Evolutionary conservation across 2,113 vertebrate species (phyloP), one percentile per base, ranked within the genome.

Genomic region (Heterotis niloticus): DNA sequence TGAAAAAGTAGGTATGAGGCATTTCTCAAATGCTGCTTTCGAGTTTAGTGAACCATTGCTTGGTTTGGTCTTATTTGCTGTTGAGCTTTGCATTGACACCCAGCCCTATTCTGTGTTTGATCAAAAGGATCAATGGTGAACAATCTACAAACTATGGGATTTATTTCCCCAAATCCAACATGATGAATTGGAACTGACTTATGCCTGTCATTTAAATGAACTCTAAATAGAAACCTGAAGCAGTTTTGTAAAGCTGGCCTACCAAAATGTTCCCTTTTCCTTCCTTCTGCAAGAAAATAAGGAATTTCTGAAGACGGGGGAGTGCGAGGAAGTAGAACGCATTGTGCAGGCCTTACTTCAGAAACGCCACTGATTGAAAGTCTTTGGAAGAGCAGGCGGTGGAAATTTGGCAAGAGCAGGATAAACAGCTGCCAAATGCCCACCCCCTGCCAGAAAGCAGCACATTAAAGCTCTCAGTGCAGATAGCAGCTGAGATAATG

Each of bases 91-190:
- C n/a, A 74, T 11, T 11, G 57, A 5, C 51, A 57, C 56, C 51
- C 52, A 73, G 5, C 56, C 5, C 71, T 23, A 13, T 2, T 56
- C 59, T 26, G 13, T 1, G 28, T 44, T 60, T 29, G 17, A 75
- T 34, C 59, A 62, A 62, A 20, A 62, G 59, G 1, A 20, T 17
- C 18, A 7, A 23, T 14, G 56, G 16, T 29, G 2, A 29, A 26
- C 20, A 29, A 75, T n/a, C 5, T 2, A 14, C 18, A 60, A 13
- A n/a, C n/a, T n/a, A n/a, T 75, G 17, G 59, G 28, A 75, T 75
- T 75, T 62, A 62, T 62, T 62, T 75, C 34, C 57, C 24, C 57
- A 29, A 75, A 75, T 18, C 62, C 73, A 75, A 75, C 62, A 75
- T 75, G 74, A 4, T 64, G 4, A 75, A 13, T 18, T 44, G 74